These are phyloP conservation scores for Nanger granti DNA, from an alignment of 2,113 vertebrate species.

Conservation along the genomic window DNA sequence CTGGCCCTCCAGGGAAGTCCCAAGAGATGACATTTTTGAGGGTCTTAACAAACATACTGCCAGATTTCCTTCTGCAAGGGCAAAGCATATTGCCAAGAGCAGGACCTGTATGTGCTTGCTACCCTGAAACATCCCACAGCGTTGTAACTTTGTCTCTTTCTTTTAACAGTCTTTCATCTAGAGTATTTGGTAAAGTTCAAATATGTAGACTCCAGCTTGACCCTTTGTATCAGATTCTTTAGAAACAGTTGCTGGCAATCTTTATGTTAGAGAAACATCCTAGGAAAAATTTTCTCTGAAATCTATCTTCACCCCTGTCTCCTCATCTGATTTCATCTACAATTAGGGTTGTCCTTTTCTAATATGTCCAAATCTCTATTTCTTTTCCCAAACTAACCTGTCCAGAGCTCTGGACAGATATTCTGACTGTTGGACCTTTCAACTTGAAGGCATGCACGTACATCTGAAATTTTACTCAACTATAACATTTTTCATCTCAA, in stretches of 20 bases:
- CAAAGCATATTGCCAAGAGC: neutral
- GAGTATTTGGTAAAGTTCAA: neutral
- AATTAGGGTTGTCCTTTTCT: neutral
- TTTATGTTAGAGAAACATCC: neutral
- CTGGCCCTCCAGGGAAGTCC: neutral
- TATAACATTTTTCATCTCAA: neutral
- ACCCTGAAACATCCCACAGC: neutral
- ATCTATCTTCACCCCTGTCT: neutral
- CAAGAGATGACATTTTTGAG: neutral
- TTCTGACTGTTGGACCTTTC: neutral
- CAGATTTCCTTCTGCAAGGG: neutral
- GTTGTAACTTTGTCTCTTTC: neutral
- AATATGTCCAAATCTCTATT: neutral
- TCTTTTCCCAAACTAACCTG: neutral
- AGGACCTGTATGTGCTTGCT: neutral
- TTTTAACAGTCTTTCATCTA: neutral
- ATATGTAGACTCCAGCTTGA: neutral
- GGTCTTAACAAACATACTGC: neutral
- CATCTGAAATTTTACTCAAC: neutral
- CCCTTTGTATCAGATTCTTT: neutral
- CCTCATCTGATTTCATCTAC: neutral
- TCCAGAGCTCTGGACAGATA: neutral
- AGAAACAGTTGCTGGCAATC: neutral
- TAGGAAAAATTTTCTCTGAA: constrained; percentile 1
- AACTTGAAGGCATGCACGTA: neutral